Percentiles rank a stretch among this genome's conserved stretches.
Conservation (phyloP, 2,888 invertebrate genomes). For the Gari tellinella region DNA sequence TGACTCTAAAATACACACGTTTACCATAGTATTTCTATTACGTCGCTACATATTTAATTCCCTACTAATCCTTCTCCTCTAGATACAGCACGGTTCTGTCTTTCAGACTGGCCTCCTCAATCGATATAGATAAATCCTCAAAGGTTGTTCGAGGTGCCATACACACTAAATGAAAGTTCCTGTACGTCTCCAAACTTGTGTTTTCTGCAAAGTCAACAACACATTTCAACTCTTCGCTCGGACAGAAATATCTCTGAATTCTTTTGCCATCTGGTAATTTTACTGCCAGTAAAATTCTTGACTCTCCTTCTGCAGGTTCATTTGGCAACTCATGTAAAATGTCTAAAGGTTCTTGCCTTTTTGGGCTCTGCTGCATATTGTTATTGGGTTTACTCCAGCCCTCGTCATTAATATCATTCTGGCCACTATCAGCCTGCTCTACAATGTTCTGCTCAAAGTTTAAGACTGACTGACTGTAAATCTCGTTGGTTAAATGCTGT, state of each 20-base stretch:
- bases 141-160: slow-evolving; percentile 67
- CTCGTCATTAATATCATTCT: too few species aligned
- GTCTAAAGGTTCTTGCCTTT: slow-evolving; percentile 25
- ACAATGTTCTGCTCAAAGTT: slow-evolving; percentile 34
- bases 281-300: slow-evolving; percentile 65
- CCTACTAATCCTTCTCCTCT: slow-evolving; percentile 55
- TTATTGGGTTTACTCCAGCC: too few species aligned
- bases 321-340: slow-evolving; percentile 55
- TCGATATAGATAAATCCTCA: slow-evolving; percentile 48
- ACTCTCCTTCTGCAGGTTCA: slow-evolving; percentile 63
- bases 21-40: too few species aligned
- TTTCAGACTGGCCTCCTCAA: slow-evolving; percentile 59
- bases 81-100: slow-evolving; percentile 71
- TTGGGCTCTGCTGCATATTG: neutral
- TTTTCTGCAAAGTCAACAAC: slow-evolving; percentile 72
- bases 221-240: slow-evolving; percentile 52
- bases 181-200: slow-evolving; percentile 52
- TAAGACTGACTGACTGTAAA: slow-evolving; percentile 36
- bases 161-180: slow-evolving; percentile 62
- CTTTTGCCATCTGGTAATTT: slow-evolving; percentile 71
- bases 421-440: neutral
- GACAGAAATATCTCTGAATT: slow-evolving; percentile 67
- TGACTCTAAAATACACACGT: too few species aligned
- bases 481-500: slow-evolving; percentile 53
- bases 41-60: neutral